Base-by-base conservation (phyloP, 2,113 vertebrate genomes). In the Campylomormyrus numenius region DNA sequence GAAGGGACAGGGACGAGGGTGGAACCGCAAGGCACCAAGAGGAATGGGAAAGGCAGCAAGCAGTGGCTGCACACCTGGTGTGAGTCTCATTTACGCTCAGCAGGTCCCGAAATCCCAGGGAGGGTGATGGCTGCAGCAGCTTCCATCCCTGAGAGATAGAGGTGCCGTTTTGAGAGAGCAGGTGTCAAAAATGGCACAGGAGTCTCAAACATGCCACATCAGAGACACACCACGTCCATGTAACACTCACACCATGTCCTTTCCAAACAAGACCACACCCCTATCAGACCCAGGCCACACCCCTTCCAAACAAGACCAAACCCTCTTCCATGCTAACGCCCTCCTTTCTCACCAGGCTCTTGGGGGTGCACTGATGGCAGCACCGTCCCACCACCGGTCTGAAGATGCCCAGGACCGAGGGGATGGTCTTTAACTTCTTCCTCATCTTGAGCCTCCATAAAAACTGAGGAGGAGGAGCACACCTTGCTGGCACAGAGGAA, bases 281-380 rank as follows among this genome's bases (percentile, higher is more conserved):
- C 24, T n/a, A 1, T 15, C 66, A 74, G 10, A 35, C 70, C 1
- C 13, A 74, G 27, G 15, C 15, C 74, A 80, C 74, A 39, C 74
- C 35, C 31, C 15, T 42, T 39, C 13, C 35, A 35, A 17, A 19
- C 35, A 17, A 35, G 11, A n/a, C 24, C 45, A 45, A 4, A 48
- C 66, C 70, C 10, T 39, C 90, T 35, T 21, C 35, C 53, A 39
- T 15, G 3, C 1, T 27, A 50, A 35, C 6, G 7, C 50, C 39
- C 52, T 27, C 85, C 62, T 91, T 70, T 92, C 95, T 96, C 89
- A 96, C 96, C 92, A 96, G 91, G 91, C 96, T 96, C 91, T 96
- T 92, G 0, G 96, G 96, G 49, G 95, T 95, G 91, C 96, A 96
- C 91, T 94, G 94, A 91, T 95, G 94, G 91, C 96, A 96, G 91